These are phyloP conservation scores for Umimayanthus kanabou DNA, from an alignment of 92 coral and sea anemone genomes.

Conservation along the genomic window DNA sequence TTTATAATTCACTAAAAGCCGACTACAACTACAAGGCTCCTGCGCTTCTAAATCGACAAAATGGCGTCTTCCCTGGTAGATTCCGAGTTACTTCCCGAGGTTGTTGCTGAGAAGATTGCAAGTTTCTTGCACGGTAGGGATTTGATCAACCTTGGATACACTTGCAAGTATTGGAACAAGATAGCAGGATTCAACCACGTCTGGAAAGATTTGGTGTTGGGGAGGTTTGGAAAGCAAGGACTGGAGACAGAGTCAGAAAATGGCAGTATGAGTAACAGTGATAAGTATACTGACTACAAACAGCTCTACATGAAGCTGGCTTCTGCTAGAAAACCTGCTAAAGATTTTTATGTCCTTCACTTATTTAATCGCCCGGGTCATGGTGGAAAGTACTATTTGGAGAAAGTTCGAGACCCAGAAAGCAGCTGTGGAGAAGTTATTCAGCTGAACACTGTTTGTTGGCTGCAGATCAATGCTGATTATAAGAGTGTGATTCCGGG, in stretches of 20 bases:
- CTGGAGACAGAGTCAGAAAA: not conserved
- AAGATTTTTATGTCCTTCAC: conserved; percentile 49
- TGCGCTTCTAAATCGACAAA: no score
- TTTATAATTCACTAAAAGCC: no score
- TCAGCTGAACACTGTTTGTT: conserved; percentile 64
- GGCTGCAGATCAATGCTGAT: conserved; percentile 58
- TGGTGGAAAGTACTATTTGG: conserved; percentile 44
- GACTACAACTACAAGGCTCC: no score
- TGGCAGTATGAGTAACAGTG: not conserved
- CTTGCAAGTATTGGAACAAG: conserved; percentile 68
- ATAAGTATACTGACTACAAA: conserved; percentile 34
- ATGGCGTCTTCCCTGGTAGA: not conserved
- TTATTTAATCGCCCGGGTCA: conserved; percentile 34
- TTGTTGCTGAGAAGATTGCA: conserved; percentile 71
- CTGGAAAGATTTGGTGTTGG: conserved; percentile 62
- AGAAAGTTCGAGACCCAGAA: conserved; percentile 58
- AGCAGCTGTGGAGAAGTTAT: conserved; percentile 68
- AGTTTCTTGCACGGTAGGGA: conserved; percentile 62
- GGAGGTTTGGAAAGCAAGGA: conserved; percentile 58
- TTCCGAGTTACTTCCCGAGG: conserved; percentile 44
- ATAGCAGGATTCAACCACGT: conserved; percentile 51
- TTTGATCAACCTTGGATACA: conserved; percentile 67
- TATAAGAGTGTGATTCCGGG: conserved; percentile 68
- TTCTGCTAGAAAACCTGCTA: conserved; percentile 54
- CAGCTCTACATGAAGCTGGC: conserved; percentile 64